Percentiles rank a stretch among this genome's conserved stretches.
These are phyloP conservation scores for Synergus japonicus DNA, from an alignment of 2,888 invertebrate genomes.

Conservation along the genomic window DNA sequence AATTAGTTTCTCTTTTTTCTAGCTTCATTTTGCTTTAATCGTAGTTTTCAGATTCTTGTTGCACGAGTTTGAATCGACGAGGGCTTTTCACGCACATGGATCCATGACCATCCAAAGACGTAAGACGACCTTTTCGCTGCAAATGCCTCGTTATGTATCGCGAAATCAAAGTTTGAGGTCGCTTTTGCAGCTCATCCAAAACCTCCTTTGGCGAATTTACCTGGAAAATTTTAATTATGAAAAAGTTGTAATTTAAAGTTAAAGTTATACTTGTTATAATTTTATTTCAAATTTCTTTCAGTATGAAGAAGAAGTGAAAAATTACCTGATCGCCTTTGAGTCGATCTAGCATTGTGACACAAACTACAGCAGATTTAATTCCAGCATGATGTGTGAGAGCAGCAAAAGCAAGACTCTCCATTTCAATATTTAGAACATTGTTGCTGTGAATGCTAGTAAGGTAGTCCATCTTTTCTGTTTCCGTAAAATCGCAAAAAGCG, in stretches of 20 bases:
- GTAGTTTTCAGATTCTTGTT: conserved; percentile 93
- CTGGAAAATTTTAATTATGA: conserved; percentile 75
- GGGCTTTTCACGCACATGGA: conserved; percentile 91
- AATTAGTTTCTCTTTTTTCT: neutral
- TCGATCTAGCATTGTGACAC: conserved; percentile 94
- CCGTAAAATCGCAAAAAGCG: conserved; percentile 96
- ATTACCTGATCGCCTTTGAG: conserved; percentile 95
- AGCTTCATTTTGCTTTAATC: conserved; percentile 80
- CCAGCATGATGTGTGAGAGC: conserved; percentile 96
- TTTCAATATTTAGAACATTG: conserved; percentile 97
- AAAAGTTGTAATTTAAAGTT: neutral
- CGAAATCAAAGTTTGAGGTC: conserved; percentile 91
- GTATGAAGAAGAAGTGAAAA: conserved; percentile 6
- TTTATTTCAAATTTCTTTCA: neutral
- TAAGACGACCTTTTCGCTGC: conserved; percentile 87
- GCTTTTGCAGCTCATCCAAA: conserved; percentile 92
- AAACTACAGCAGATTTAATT: conserved; percentile 94
- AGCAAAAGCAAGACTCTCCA: conserved; percentile 96
- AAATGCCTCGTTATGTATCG: conserved; percentile 90
- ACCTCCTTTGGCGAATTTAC: conserved; percentile 93
- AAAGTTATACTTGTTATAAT: neutral
- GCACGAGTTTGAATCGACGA: conserved; percentile 91
- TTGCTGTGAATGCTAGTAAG: conserved; percentile 85
- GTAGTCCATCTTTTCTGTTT: conserved; percentile 94
- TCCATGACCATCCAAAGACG: conserved; percentile 85